phyloP scores from a whole-genome alignment of 2,888 invertebrate genomes.

The Metopia argyrocephala region DNA sequence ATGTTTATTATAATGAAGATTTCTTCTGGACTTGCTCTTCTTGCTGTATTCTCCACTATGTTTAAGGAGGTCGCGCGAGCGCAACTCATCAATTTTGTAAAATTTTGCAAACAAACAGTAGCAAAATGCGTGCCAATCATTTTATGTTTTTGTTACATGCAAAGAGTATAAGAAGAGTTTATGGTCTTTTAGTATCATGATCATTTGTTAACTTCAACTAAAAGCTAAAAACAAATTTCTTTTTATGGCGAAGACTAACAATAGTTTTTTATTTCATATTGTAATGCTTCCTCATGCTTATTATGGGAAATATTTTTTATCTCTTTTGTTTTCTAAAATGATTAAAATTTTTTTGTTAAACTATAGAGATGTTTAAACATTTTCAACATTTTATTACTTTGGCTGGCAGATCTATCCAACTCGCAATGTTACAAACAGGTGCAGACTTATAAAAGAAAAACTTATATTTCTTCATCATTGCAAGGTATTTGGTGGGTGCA shows the following conservation, averaged over 20 bases:
- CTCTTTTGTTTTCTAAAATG: constrained; percentile 33
- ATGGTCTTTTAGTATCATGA: constrained; percentile 20
- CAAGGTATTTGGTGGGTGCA: constrained; percentile 51
- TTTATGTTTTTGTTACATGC: constrained; percentile 58
- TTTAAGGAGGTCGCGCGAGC: constrained; percentile 38
- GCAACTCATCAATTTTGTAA: constrained; percentile 54
- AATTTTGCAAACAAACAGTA: constrained; percentile 37
- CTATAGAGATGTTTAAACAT: constrained; percentile 52
- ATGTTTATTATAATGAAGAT: constrained; percentile 22
- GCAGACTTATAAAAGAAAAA: constrained; percentile 44
- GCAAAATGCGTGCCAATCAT: constrained; percentile 57
- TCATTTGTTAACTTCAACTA: constrained; percentile 38
- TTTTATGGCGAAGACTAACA: neutral
- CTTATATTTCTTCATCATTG: constrained; percentile 41
- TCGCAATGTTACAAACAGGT: constrained; percentile 42
- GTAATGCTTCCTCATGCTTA: neutral
- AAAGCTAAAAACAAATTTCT: constrained; percentile 27
- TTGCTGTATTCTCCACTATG: neutral
- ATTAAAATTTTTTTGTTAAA: constrained; percentile 46
- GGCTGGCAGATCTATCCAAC: constrained; percentile 28
- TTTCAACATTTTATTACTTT: constrained; percentile 30
- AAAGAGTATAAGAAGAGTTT: neutral
- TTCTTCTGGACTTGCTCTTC: no score
- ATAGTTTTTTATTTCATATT: neutral
- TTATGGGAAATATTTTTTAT: neutral